Evolutionary conservation across 2,888 invertebrate species (phyloP).

Genomic region (Cheilosia variabilis): DNA sequence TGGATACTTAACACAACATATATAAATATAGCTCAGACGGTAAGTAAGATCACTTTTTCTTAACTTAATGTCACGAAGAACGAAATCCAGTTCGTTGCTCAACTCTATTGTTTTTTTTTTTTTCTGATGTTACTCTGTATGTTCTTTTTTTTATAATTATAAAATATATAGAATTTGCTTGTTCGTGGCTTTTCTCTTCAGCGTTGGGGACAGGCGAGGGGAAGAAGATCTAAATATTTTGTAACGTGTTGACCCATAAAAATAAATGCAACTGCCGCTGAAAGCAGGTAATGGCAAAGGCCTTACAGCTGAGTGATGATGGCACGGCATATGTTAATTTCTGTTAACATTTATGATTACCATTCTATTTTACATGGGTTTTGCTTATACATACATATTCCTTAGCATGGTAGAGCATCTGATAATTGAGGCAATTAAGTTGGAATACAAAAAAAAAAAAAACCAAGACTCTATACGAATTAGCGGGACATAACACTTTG

Average conservation of each 20-base stretch:
- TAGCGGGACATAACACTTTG: conserved; percentile 55
- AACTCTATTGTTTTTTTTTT: conserved; percentile 51
- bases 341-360: conserved; percentile 63
- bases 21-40: conserved; percentile 17
- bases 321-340: conserved; percentile 55
- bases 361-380: conserved; percentile 24
- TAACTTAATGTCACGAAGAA: conserved; percentile 13
- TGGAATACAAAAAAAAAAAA: conserved; percentile 26
- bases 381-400: conserved; percentile 7
- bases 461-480: conserved; percentile 42
- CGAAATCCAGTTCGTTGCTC: conserved; percentile 37
- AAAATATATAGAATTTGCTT: conserved; percentile 17
- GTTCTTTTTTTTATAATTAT: conserved; percentile 43
- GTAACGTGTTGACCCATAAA: conserved; percentile 71
- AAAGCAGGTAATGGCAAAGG: conserved; percentile 37
- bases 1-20: conserved; percentile 39
- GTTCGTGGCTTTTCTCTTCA: conserved; percentile 26
- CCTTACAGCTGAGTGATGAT: conserved; percentile 31
- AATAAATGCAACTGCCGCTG: conserved; percentile 51
- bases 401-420: conserved; percentile 10
- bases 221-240: conserved; percentile 62
- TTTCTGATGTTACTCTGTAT: neutral
- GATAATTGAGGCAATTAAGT: conserved; percentile 71
- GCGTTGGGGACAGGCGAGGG: neutral
- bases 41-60: conserved; percentile 46